These are phyloP conservation scores for Eristalis pertinax DNA, from an alignment of 2,888 invertebrate genomes.

Conservation along the genomic window DNA sequence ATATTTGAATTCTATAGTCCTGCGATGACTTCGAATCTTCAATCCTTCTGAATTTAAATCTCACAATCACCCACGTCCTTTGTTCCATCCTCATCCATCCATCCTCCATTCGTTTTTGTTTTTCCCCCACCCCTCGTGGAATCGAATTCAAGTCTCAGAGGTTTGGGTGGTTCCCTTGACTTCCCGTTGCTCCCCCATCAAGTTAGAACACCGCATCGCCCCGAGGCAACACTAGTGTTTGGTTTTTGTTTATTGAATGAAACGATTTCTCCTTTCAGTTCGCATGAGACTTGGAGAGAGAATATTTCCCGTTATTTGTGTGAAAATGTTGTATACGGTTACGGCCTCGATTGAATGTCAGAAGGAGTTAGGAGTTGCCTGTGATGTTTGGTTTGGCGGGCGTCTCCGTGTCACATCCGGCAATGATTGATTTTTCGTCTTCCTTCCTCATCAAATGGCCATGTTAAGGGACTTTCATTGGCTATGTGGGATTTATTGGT, in stretches of 20 bases:
- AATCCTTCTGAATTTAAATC: not conserved
- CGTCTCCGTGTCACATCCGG: constrained; percentile 48
- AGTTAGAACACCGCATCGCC: not conserved
- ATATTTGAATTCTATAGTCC: not conserved
- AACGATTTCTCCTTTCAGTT: not conserved
- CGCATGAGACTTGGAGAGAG: not conserved
- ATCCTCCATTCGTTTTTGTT: not conserved
- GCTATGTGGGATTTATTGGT: not conserved
- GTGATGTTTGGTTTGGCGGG: constrained; percentile 32
- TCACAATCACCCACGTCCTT: not conserved
- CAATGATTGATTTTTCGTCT: constrained; percentile 36
- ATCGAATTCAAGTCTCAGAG: not conserved
- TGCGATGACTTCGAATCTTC: not conserved
- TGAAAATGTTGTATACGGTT: not conserved
- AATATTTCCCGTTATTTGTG: constrained; percentile 33
- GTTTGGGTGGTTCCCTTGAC: not conserved
- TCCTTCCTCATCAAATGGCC: not conserved
- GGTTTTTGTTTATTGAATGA: not conserved
- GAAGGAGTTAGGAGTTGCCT: constrained; percentile 4
- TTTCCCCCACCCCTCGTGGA: not conserved
- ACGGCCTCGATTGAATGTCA: not conserved
- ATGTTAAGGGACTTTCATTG: not conserved
- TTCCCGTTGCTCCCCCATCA: not conserved
- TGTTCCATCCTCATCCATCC: not conserved
- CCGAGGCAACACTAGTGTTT: not conserved